Conservation (phyloP, 2,797 vertebrate genomes). For the Pogoniulus pusillus region DNA sequence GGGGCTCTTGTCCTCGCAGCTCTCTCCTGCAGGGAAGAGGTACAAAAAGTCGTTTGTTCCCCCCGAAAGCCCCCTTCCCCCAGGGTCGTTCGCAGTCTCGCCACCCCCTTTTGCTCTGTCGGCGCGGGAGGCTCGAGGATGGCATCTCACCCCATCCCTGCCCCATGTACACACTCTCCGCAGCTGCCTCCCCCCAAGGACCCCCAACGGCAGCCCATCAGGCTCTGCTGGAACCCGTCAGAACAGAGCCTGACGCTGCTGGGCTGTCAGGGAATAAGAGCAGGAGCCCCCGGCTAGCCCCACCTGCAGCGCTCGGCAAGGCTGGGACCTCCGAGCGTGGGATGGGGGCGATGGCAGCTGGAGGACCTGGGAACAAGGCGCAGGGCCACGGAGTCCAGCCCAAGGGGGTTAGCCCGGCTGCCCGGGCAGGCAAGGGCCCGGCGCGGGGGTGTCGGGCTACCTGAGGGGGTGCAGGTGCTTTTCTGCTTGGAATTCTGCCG, state of each 20-base stretch:
- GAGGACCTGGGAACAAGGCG: neutral
- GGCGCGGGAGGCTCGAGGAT: neutral
- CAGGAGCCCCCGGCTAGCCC: neutral
- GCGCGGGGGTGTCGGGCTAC: constrained; percentile 70
- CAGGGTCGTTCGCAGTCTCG: neutral
- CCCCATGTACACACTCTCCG: neutral
- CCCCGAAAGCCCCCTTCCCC: neutral
- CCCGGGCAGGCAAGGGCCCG: neutral
- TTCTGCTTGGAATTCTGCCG: constrained; percentile 97
- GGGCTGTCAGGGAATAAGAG: neutral
- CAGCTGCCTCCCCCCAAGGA: neutral
- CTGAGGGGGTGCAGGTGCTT: constrained; percentile 88
- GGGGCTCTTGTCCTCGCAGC: constrained; percentile 96
- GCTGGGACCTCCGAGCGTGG: neutral
- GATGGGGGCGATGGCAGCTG: neutral
- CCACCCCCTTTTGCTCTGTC: neutral
- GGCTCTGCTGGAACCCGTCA: neutral
- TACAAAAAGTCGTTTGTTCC: neutral
- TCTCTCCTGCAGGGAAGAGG: constrained; percentile 82
- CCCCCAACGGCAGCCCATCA: neutral
- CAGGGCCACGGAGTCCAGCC: neutral
- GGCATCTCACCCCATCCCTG: neutral
- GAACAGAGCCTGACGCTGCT: neutral
- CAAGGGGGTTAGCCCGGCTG: neutral
- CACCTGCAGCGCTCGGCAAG: neutral